A percentile compares a stretch with the other conserved stretches of the same genome.
These are phyloP conservation scores for Platichthys stellatus DNA, from an alignment of 2,113 vertebrate species.

Conservation along the genomic window DNA sequence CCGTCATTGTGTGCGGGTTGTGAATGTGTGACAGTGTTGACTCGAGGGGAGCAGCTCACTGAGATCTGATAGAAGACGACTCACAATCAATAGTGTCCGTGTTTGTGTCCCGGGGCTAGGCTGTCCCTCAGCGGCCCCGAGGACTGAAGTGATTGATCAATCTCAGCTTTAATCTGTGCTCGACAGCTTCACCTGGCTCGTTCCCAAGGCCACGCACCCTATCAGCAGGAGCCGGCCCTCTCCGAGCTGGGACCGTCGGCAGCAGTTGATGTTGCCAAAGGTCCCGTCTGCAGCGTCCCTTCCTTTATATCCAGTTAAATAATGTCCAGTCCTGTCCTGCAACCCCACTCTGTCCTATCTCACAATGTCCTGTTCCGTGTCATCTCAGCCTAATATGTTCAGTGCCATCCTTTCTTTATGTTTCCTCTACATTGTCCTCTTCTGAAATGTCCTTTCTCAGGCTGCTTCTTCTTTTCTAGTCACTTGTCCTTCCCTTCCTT, in stretches of 20 bases:
- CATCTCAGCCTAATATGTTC: neutral
- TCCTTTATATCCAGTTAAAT: neutral
- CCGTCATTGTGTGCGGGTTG: neutral
- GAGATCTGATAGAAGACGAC: constrained; percentile 79
- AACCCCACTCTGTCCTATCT: no score
- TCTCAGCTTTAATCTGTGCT: constrained; percentile 56
- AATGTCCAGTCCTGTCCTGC: neutral
- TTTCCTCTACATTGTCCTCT: neutral
- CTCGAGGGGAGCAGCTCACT: constrained; percentile 43
- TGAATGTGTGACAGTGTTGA: constrained; percentile 16
- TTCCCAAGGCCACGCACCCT: constrained; percentile 59
- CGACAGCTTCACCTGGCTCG: constrained; percentile 65
- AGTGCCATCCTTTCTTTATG: neutral
- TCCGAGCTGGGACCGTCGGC: neutral
- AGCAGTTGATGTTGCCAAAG: no score
- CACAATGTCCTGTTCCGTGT: neutral
- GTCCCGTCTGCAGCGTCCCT: neutral
- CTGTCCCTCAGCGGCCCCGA: constrained; percentile 40
- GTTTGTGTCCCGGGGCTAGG: constrained; percentile 59
- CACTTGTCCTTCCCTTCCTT: no score
- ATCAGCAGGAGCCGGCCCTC: no score
- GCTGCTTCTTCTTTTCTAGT: no score
- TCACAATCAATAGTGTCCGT: constrained; percentile 80
- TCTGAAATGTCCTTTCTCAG: neutral
- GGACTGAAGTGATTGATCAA: constrained; percentile 55